A percentile compares a stretch with the other conserved stretches of the same genome.
Conservation (phyloP, 2,797 vertebrate genomes). For the Chiroxiphia lanceolata region DNA sequence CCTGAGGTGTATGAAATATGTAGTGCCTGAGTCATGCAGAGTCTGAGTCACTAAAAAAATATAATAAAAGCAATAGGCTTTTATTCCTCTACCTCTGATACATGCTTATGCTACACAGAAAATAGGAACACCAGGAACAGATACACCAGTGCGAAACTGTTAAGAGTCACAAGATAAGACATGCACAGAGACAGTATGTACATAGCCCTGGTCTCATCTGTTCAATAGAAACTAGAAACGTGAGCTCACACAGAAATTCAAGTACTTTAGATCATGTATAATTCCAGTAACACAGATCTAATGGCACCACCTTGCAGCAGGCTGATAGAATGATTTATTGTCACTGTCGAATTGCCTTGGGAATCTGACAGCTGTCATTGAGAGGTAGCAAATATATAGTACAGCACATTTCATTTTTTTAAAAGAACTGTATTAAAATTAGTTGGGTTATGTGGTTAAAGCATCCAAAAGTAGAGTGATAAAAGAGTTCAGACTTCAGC, state of each 20-base stretch:
- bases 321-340: background rate
- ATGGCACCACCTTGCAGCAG: background rate
- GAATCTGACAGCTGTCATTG: background rate
- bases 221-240: background rate
- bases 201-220: background rate
- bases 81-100: background rate
- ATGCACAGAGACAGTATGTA: background rate
- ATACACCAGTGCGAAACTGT: background rate
- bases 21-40: background rate
- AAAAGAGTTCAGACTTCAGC: background rate
- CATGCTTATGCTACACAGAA: background rate
- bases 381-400: background rate
- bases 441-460: background rate
- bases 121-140: background rate
- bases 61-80: background rate
- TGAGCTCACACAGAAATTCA: background rate
- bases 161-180: background rate
- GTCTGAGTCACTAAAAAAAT: background rate
- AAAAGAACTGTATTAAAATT: background rate
- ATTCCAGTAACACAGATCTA: background rate
- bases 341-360: background rate
- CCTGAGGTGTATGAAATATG: background rate
- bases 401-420: background rate
- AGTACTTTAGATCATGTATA: background rate
- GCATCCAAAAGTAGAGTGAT: background rate